A percentile compares a stretch with the other conserved stretches of the same genome.
Evolutionary conservation across 2,888 invertebrate species (phyloP).

Genomic region (Dinocampus coccinellae): DNA sequence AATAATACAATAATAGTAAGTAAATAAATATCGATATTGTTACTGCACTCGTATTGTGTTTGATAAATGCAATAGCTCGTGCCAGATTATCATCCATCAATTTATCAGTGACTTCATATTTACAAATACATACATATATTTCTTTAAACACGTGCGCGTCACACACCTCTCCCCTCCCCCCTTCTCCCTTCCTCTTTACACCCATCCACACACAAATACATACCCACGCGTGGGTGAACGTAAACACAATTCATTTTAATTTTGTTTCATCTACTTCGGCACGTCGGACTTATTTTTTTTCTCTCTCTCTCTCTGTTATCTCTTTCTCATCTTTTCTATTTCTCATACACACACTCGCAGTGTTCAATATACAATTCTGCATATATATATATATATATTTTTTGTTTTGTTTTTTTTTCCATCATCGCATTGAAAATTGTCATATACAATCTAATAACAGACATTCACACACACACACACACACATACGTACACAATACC

Average conservation of each 20-base stretch:
- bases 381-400: no score
- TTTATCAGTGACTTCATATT: background rate
- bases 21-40: no score
- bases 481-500: no score
- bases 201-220: conserved; percentile 1
- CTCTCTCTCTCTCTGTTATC: no score
- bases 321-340: background rate
- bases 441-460: conserved; percentile 1
- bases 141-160: background rate
- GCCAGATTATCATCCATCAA: background rate
- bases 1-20: no score
- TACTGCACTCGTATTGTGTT: no score
- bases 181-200: no score
- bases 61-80: background rate
- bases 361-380: no score
- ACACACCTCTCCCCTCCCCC: no score
- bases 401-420: background rate
- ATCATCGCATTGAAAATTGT: background rate
- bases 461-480: background rate
- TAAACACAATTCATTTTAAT: conserved; percentile 17
- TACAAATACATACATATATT: background rate
- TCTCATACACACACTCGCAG: no score
- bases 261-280: conserved; percentile 2
- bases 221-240: background rate
- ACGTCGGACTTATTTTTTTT: no score